Evolutionary conservation across 2,888 invertebrate species (phyloP), one percentile per base, ranked within the genome.

Genomic region (Ophioninae sp.): DNA sequence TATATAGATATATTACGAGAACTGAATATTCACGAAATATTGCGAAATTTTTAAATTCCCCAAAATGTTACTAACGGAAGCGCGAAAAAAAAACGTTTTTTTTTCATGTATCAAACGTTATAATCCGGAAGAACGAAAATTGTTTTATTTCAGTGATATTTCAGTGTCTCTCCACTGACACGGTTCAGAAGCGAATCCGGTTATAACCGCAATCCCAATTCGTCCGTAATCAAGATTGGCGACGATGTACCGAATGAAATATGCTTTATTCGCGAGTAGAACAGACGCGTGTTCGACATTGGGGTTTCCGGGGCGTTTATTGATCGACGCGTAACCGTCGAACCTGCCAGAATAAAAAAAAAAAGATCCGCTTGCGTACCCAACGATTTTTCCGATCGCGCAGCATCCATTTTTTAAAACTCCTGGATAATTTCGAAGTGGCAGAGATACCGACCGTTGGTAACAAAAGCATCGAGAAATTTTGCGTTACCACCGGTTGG

Each of bases 131-230:
- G 20, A 37, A 37, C n/a, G n/a, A 58, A 71, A 58, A 51, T 69
- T 71, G 9, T 56, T 30, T 56, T 22, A 76, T 72, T 81, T 79
- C 73, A 76, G 13, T 76, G 76, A 79, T 84, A 2, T 30, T 81
- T 82, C 76, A 76, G 72, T 77, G 74, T 61, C 64, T 71, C 72
- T 22, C 63, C 56, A 59, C 68, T 65, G 72, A 76, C 84, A 81
- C 63, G 73, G 79, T 79, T 76, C 68, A 61, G 58, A 76, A 64
- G 39, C n/a, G 58, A 84, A 79, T 84, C 81, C 84, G 79, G 76
- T 79, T 79, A 59, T 76, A 84, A 82, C 81, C 79, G 81, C 79
- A 76, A 73, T 79, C 51, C 20, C 63, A 79, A 73, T 76, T 73
- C 64, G 73, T 68, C 41, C 61, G 68, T 76, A 82, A 84, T 77